Percentiles rank a stretch among this genome's conserved stretches.
Evolutionary conservation across 2,113 vertebrate species (phyloP).

Genomic region (Cyanoderma ruficeps): DNA sequence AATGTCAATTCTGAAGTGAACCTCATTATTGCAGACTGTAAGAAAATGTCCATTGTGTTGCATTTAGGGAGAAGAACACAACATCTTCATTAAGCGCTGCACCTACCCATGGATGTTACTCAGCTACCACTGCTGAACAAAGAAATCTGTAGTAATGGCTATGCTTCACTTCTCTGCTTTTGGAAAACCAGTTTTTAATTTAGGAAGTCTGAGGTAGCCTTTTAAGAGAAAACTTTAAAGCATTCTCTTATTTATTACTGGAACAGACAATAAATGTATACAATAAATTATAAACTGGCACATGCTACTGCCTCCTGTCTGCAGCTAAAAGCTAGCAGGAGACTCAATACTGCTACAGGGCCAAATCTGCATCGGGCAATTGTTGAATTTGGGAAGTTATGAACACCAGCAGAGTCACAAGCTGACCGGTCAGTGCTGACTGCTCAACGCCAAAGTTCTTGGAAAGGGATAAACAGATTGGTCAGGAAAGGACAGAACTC

Average conservation of each 20-base stretch:
- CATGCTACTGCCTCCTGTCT: neutral
- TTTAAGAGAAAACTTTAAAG: neutral
- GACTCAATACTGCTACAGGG: neutral
- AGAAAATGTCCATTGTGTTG: neutral
- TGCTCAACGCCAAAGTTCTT: neutral
- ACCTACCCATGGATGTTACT: neutral
- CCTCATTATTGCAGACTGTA: neutral
- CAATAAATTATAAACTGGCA: neutral
- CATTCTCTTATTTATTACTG: neutral
- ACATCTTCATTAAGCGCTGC: rapidly evolving
- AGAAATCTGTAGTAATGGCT: neutral
- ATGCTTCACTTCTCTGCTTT: neutral
- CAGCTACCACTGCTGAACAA: neutral
- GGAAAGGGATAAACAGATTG: neutral
- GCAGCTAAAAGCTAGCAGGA: neutral
- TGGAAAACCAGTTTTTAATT: neutral
- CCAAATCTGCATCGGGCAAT: neutral
- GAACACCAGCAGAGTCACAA: neutral
- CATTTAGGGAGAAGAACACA: neutral
- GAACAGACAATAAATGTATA: neutral
- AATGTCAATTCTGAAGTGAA: neutral
- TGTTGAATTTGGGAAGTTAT: neutral
- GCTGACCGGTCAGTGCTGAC: neutral
- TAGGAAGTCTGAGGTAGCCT: neutral
- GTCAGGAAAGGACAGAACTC: neutral